These are phyloP conservation scores for Microctonus brassicae DNA, from an alignment of 2,888 invertebrate species.

Conservation along the genomic window DNA sequence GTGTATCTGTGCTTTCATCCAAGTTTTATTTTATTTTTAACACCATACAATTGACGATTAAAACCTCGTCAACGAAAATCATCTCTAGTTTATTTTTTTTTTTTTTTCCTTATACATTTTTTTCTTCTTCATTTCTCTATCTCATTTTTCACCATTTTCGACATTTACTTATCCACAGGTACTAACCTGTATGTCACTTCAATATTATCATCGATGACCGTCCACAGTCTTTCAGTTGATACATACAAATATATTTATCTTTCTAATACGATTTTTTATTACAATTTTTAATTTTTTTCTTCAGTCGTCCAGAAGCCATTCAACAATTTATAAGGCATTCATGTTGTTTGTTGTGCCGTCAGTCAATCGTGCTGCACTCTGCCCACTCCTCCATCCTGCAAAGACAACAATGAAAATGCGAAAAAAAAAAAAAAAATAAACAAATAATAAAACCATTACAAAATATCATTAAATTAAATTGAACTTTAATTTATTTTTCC, in stretches of 20 bases:
- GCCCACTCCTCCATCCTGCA: conserved; percentile 68
- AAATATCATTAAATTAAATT: not conserved
- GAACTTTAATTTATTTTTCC: conserved; percentile 30
- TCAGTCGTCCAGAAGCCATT: conserved; percentile 30
- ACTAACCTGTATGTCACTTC: not conserved
- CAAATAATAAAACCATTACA: conserved; percentile 14
- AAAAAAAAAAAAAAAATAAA: conserved; percentile 21
- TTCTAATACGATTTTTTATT: conserved; percentile 42
- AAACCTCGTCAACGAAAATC: not conserved
- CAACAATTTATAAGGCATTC: conserved; percentile 48
- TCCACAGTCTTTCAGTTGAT: conserved; percentile 40
- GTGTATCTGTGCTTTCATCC: conserved; percentile 22
- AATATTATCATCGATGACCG: conserved; percentile 6
- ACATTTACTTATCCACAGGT: conserved; percentile 21
- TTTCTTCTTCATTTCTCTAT: conserved; percentile 34
- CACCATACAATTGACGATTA: conserved; percentile 26
- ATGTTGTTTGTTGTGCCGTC: conserved; percentile 62
- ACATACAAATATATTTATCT: conserved; percentile 48
- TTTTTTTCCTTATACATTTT: not conserved
- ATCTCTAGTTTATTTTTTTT: not conserved
- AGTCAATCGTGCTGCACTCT: conserved; percentile 66
- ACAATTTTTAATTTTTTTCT: conserved; percentile 41
- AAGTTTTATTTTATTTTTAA: conserved; percentile 43
- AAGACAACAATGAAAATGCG: conserved; percentile 20
- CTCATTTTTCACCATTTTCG: conserved; percentile 44